Base-by-base conservation (phyloP, 1,140 invertebrate species). In the Magallana gigas region DNA sequence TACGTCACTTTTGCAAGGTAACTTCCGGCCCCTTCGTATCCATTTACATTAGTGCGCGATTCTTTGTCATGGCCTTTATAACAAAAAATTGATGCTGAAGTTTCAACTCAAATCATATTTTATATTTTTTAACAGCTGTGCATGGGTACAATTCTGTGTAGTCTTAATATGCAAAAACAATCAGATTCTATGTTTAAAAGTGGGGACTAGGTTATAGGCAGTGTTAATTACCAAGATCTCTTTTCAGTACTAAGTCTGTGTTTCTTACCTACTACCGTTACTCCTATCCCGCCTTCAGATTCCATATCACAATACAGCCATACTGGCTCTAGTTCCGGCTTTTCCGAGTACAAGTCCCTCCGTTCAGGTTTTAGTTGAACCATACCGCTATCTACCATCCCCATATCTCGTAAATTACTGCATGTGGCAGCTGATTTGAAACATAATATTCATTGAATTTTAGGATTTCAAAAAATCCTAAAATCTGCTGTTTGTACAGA, bases 21-120 rank as follows among this genome's bases (percentile, higher is more conserved):
- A 18, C 91, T 91, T 23, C 91, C 88, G 4, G 91, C 90, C 6
- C 91, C 92, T 87, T 94, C 92, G 71, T 85, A 91, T 18, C 91
- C 92, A 18, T 87, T 85, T 14, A 94, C 92, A 48, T 87, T 71
- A 8, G 60, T 88, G 7, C 83, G 68, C 4, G 81, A 8, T 80
- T 92, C 90, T 60, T 88, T 71, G 85, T 93, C 86, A 88, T 93
- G 93, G 11, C 91, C 93, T 93, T 81, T 8, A 83, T 14, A 14
- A 64, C 62, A 64, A 16, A 18, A n/a, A 23, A 23, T 23, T 23
- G 23, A 48, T 48, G 5, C 3, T 48, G 36, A 48, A 48, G 36
- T 48, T 48, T 48, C 36, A 48, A 48, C 36, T 48, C 5, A 48
- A 48, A 48, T 48, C 36, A 48, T 48, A 23, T 23, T 23, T 23